These are phyloP conservation scores for Ciconia boyciana DNA, from an alignment of 2,113 vertebrate genomes.

Conservation along the genomic window DNA sequence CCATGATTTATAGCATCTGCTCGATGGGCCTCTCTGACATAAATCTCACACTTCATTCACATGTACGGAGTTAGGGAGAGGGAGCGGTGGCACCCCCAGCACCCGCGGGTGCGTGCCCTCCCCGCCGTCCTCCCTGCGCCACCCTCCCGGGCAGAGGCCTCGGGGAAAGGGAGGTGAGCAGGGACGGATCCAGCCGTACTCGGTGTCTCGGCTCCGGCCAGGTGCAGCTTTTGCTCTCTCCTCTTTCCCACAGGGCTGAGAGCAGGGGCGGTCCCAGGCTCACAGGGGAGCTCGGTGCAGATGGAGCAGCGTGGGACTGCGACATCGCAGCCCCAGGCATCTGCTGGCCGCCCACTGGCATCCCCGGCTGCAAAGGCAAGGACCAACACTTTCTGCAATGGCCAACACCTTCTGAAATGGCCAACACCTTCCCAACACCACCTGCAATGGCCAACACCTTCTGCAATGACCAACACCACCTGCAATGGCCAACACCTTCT, in stretches of 20 bases:
- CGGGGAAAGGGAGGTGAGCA: rapidly evolving
- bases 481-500: rapidly evolving
- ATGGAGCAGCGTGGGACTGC: neutral
- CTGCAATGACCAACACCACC: rapidly evolving
- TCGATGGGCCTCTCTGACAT: neutral
- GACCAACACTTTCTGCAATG: rapidly evolving
- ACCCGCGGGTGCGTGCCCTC: rapidly evolving
- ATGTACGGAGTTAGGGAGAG: rapidly evolving
- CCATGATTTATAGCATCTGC: neutral
- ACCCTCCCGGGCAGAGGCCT: neutral
- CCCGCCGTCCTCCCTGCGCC: rapidly evolving
- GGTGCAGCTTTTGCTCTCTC: neutral
- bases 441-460: rapidly evolving
- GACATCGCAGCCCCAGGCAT: rapidly evolving
- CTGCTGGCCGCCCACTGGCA: rapidly evolving
- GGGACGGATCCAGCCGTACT: rapidly evolving
- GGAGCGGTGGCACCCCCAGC: neutral
- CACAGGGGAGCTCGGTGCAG: neutral
- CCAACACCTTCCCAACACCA: neutral
- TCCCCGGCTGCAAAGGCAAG: rapidly evolving
- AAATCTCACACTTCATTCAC: neutral
- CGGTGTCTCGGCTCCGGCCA: rapidly evolving
- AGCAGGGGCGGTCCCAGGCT: neutral
- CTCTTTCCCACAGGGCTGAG: neutral
- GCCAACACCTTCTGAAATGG: rapidly evolving